A percentile compares a stretch with the other conserved stretches of the same genome.
Evolutionary conservation across 2,797 vertebrate genomes (phyloP).

Genomic region (Scleropages formosus): DNA sequence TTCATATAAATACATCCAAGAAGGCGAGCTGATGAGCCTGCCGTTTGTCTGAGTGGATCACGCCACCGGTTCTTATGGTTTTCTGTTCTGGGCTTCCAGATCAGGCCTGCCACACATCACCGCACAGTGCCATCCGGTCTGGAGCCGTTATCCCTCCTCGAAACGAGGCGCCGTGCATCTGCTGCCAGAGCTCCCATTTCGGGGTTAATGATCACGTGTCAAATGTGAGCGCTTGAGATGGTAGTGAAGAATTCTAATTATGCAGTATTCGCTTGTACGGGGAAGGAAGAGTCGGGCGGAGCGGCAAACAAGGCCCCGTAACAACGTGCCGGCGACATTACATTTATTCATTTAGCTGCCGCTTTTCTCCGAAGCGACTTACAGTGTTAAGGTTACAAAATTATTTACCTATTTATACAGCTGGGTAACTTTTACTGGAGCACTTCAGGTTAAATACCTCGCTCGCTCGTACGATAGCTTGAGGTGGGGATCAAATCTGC

Average conservation of each 20-base stretch:
- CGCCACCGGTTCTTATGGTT: conserved; percentile 54
- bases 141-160: neutral
- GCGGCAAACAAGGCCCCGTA: too few species aligned
- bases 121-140: neutral
- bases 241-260: neutral
- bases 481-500: too few species aligned
- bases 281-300: too few species aligned
- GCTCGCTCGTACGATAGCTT: too few species aligned
- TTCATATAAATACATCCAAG: conserved; percentile 32
- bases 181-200: conserved; percentile 4
- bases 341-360: too few species aligned
- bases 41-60: conserved; percentile 37
- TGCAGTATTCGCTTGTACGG: too few species aligned
- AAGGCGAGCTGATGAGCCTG: conserved; percentile 51
- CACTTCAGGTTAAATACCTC: too few species aligned
- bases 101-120: conserved; percentile 16
- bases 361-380: too few species aligned
- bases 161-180: conserved; percentile 11
- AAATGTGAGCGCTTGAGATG: conserved; percentile 1
- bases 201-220: conserved; percentile 13
- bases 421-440: too few species aligned
- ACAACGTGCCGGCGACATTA: too few species aligned
- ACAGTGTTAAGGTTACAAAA: too few species aligned
- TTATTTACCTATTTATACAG: too few species aligned
- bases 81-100: conserved; percentile 10